Conservation (phyloP, 92 coral and sea anemone species). For the Micromussa lordhowensis region DNA sequence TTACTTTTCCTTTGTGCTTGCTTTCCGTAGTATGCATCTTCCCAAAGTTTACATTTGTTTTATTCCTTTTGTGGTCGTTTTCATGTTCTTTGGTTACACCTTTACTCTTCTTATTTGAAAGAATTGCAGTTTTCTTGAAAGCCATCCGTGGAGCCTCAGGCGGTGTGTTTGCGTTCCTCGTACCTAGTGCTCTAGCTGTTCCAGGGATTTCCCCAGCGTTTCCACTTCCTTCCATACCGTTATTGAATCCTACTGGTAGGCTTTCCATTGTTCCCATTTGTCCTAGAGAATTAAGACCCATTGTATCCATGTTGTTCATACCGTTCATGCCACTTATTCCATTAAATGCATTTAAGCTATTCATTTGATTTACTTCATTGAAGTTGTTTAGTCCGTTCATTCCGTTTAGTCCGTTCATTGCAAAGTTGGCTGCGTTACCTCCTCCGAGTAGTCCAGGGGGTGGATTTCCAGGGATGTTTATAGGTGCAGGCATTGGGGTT, state of each 20-base stretch:
- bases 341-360: constrained; percentile 46
- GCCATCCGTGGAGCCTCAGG: constrained; percentile 47
- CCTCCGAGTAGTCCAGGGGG: constrained; percentile 82
- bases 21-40: background rate
- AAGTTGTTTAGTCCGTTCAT: constrained; percentile 31
- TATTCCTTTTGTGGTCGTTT: background rate
- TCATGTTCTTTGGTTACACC: constrained; percentile 8
- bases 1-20: constrained; percentile 43
- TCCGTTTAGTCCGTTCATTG: constrained; percentile 60
- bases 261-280: constrained; percentile 39
- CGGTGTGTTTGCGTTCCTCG: constrained; percentile 44
- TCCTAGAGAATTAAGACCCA: constrained; percentile 29
- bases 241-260: constrained; percentile 28
- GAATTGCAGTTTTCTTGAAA: constrained; percentile 81
- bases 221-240: constrained; percentile 10
- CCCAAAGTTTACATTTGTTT: background rate
- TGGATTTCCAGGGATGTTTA: constrained; percentile 85
- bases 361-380: constrained; percentile 53
- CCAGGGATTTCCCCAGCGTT: constrained; percentile 11
- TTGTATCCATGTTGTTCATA: constrained; percentile 42
- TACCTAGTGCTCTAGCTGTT: constrained; percentile 53
- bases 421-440: constrained; percentile 55
- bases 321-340: constrained; percentile 65
- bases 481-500: constrained; percentile 82
- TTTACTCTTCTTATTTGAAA: constrained; percentile 41